Percentiles rank a stretch among this genome's conserved stretches.
phyloP scores from a whole-genome alignment of 2,888 invertebrate genomes.

The Schizotus pectinicornis region DNA sequence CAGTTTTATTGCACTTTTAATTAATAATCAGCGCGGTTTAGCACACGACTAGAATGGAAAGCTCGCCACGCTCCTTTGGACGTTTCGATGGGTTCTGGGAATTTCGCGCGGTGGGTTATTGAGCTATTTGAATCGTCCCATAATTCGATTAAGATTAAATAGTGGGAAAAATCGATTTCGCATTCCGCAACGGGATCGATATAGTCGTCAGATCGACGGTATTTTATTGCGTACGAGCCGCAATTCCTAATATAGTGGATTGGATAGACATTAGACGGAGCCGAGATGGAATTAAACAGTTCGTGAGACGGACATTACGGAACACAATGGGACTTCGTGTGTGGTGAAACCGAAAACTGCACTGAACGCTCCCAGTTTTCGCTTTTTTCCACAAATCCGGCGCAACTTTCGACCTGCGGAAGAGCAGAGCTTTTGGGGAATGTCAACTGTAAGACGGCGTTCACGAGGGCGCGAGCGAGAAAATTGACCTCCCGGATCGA shows the following conservation, averaged over 20 bases:
- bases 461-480: no score
- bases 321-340: slow-evolving; percentile 53
- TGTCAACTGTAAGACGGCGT: no score
- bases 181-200: slow-evolving; percentile 10
- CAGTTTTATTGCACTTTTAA: no score
- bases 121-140: no score
- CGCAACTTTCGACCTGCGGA: no score
- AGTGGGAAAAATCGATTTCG: slow-evolving; percentile 15
- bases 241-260: slow-evolving; percentile 28
- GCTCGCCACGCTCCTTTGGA: neutral
- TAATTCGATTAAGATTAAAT: no score
- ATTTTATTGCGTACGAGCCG: slow-evolving; percentile 27
- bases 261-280: slow-evolving; percentile 28
- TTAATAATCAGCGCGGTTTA: neutral
- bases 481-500: no score
- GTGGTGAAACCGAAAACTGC: slow-evolving; percentile 49
- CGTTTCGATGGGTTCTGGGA: no score
- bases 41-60: neutral
- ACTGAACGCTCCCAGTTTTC: slow-evolving; percentile 44
- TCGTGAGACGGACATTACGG: slow-evolving; percentile 52
- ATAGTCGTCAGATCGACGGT: slow-evolving; percentile 23
- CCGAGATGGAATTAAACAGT: slow-evolving; percentile 36
- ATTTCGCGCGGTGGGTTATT: no score
- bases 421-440: no score
- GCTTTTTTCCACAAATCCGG: no score